These are phyloP conservation scores for Ctenicera cuprea DNA, from an alignment of 2,888 invertebrate genomes.

Conservation along the genomic window DNA sequence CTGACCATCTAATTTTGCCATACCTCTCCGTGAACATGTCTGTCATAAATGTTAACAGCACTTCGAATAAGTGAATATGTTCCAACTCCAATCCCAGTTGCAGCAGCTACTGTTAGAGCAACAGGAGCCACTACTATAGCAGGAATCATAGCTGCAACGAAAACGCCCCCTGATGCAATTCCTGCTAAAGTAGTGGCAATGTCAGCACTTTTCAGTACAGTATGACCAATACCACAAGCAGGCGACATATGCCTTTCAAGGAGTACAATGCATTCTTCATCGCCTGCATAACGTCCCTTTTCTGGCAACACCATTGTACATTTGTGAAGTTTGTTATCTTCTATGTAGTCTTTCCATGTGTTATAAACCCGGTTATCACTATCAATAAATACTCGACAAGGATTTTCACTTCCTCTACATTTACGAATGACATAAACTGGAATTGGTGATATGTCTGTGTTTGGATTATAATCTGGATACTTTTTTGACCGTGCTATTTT, in stretches of 20 bases:
- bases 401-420: constrained; percentile 61
- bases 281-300: constrained; percentile 70
- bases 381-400: constrained; percentile 68
- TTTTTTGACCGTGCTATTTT: constrained; percentile 62
- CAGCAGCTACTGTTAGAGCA: constrained; percentile 71
- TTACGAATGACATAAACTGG: constrained; percentile 68
- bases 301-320: constrained; percentile 76
- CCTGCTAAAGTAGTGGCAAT: constrained; percentile 63
- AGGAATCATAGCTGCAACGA: constrained; percentile 74
- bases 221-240: constrained; percentile 62
- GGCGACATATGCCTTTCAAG: constrained; percentile 65
- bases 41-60: constrained; percentile 73
- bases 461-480: constrained; percentile 64
- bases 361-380: constrained; percentile 74
- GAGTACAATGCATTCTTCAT: constrained; percentile 63
- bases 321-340: constrained; percentile 74
- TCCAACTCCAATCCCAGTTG: constrained; percentile 66
- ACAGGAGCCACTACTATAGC: constrained; percentile 73
- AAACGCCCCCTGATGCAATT: constrained; percentile 73
- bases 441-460: constrained; percentile 62
- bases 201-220: constrained; percentile 63
- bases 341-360: constrained; percentile 75
- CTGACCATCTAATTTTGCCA: constrained; percentile 65
- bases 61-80: constrained; percentile 75
- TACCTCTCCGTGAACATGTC: constrained; percentile 75